A percentile compares a stretch with the other conserved stretches of the same genome.
Conservation (phyloP, 2,113 vertebrate species). For the Crotalus viridis region DNA sequence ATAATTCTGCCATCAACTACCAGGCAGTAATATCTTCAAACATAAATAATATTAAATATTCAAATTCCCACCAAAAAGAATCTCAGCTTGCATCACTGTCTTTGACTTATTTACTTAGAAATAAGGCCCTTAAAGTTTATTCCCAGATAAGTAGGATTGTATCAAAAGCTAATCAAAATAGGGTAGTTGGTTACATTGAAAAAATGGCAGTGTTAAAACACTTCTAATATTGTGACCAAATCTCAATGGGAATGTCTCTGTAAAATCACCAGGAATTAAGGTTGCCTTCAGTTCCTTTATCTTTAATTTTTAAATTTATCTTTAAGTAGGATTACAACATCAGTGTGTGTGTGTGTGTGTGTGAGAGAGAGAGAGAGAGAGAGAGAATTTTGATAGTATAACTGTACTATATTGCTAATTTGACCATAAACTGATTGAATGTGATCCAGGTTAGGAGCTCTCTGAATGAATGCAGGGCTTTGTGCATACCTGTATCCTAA, state of each 20-base stretch:
- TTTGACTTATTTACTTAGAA: not conserved
- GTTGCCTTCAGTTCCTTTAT: not conserved
- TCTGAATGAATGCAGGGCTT: not conserved
- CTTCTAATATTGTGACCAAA: not conserved
- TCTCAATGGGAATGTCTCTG: not conserved
- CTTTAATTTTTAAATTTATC: not conserved
- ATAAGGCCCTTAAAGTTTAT: not conserved
- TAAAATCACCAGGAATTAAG: not conserved
- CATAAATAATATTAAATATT: not conserved
- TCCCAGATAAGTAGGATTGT: not conserved
- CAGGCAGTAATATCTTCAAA: constrained; percentile 1
- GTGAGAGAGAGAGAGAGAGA: not conserved
- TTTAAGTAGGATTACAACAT: not conserved
- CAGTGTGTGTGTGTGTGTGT: not conserved
- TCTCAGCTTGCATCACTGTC: not conserved
- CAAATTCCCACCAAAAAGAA: not conserved
- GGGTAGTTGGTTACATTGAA: not conserved
- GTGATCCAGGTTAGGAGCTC: not conserved
- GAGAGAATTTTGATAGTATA: not conserved
- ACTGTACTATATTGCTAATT: not conserved
- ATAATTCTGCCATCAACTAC: not conserved
- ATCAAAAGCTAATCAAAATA: not conserved
- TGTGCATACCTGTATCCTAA: not conserved
- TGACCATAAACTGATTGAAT: not conserved
- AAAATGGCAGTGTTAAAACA: not conserved